These are phyloP conservation scores for Trigoniulus corallinus DNA, from an alignment of 1,140 invertebrate genomes.

Conservation along the genomic window DNA sequence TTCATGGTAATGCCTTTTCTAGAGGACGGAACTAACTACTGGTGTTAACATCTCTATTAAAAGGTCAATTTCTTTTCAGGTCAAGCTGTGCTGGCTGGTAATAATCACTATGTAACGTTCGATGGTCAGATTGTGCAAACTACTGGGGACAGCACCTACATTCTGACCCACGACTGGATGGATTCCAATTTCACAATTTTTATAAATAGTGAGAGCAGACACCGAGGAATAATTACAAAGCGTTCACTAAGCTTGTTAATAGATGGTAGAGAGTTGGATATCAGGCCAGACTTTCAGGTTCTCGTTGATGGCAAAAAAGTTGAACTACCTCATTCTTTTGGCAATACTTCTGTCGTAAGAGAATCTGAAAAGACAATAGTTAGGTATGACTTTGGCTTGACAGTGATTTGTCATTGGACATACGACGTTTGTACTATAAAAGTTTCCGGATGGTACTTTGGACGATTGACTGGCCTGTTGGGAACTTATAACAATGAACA, in stretches of 20 bases:
- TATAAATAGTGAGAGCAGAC: conserved; percentile 28
- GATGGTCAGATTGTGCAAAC: conserved; percentile 60
- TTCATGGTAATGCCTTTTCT: too few species aligned
- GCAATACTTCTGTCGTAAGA: conserved; percentile 17
- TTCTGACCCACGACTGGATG: conserved; percentile 62
- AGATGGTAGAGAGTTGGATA: conserved; percentile 24
- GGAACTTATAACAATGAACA: conserved; percentile 76
- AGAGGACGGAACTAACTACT: too few species aligned
- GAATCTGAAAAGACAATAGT: conserved; percentile 23
- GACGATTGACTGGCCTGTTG: conserved; percentile 62
- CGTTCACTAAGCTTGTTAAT: conserved; percentile 24
- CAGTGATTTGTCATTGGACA: conserved; percentile 20
- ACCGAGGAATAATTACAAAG: conserved; percentile 5
- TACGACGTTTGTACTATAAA: conserved; percentile 26
- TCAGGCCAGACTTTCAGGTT: conserved; percentile 31
- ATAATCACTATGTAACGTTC: conserved; percentile 69
- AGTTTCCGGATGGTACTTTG: conserved; percentile 43
- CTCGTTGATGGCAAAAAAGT: conserved; percentile 24
- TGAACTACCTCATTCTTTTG: conserved; percentile 45
- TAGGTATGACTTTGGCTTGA: conserved; percentile 19
- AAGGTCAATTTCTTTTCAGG: conserved; percentile 20
- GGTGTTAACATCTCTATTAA: too few species aligned
- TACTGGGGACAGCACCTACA: conserved; percentile 61
- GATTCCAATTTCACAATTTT: conserved; percentile 33
- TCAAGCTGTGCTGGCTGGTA: conserved; percentile 47